A percentile compares a stretch with the other conserved stretches of the same genome.
Conservation (phyloP, 2,113 vertebrate genomes). For the Neotoma lepida region DNA sequence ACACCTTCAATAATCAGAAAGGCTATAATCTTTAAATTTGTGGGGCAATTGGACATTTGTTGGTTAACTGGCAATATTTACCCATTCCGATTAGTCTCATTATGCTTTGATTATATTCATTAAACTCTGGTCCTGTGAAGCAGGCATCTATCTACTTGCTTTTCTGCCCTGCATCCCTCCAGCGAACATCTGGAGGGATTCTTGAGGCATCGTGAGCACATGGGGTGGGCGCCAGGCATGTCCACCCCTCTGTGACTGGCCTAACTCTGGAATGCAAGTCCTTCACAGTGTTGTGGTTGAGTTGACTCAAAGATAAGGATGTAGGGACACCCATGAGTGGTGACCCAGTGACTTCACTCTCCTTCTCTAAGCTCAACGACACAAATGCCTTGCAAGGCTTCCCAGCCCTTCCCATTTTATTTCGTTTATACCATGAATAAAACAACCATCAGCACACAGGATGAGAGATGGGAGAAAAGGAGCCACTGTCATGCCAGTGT, state of each 20-base stretch:
- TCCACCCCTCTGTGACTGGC: not conserved
- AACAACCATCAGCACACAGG: not conserved
- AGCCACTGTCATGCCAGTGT: not conserved
- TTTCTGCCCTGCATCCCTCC: constrained; percentile 59
- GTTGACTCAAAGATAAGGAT: not conserved
- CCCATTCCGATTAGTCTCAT: constrained; percentile 76
- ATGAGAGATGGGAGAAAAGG: not conserved
- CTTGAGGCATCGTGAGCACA: not conserved
- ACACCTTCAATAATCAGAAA: constrained; percentile 12
- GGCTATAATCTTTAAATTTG: constrained; percentile 61
- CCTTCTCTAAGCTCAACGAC: not conserved
- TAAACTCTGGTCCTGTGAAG: constrained; percentile 76
- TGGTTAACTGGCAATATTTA: constrained; percentile 78
- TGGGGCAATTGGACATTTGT: constrained; percentile 68
- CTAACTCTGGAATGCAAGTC: not conserved
- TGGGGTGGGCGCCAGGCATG: not conserved
- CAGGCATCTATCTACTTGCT: constrained; percentile 69
- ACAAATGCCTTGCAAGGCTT: not conserved
- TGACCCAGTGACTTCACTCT: not conserved
- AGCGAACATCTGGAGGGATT: constrained; percentile 61
- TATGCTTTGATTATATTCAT: constrained; percentile 81
- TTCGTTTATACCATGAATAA: not conserved
- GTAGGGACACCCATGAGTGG: not conserved
- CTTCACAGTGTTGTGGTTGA: not conserved
- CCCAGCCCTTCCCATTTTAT: not conserved